Conservation (phyloP, 2,113 vertebrate species). For the Eptesicus fuscus region DNA sequence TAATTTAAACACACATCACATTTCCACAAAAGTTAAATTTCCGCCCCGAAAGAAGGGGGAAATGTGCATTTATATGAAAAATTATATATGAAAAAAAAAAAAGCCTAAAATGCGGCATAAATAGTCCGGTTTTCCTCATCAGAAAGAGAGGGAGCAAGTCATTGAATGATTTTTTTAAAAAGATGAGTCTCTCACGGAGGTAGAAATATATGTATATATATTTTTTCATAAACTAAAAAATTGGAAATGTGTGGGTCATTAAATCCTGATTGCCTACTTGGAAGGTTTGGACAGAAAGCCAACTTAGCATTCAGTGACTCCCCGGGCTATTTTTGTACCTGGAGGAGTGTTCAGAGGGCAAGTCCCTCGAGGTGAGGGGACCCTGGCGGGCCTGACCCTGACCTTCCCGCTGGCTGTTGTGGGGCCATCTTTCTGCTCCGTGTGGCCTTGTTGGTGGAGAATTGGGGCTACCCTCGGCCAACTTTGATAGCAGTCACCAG, state of each 20-base stretch:
- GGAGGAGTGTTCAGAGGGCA: background rate
- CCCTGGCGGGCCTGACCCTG: background rate
- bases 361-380: background rate
- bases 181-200: conserved; percentile 58
- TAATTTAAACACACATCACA: conserved; percentile 78
- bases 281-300: conserved; percentile 37
- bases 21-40: conserved; percentile 84
- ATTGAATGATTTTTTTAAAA: conserved; percentile 31
- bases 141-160: conserved; percentile 52
- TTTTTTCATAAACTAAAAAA: conserved; percentile 70
- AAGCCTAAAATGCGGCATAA: conserved; percentile 69
- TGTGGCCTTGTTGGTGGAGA: background rate
- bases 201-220: conserved; percentile 48
- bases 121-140: conserved; percentile 65
- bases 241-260: conserved; percentile 51
- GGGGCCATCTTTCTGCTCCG: background rate
- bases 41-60: conserved; percentile 75
- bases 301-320: background rate
- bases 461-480: background rate
- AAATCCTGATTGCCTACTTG: conserved; percentile 59
- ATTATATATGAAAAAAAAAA: conserved; percentile 81
- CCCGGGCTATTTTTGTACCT: conserved; percentile 2
- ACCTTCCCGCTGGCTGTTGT: background rate
- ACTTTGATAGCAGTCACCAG: background rate
- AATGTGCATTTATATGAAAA: conserved; percentile 88